phyloP scores from a whole-genome alignment of 2,797 vertebrate species.

The Hylomyscus alleni region DNA sequence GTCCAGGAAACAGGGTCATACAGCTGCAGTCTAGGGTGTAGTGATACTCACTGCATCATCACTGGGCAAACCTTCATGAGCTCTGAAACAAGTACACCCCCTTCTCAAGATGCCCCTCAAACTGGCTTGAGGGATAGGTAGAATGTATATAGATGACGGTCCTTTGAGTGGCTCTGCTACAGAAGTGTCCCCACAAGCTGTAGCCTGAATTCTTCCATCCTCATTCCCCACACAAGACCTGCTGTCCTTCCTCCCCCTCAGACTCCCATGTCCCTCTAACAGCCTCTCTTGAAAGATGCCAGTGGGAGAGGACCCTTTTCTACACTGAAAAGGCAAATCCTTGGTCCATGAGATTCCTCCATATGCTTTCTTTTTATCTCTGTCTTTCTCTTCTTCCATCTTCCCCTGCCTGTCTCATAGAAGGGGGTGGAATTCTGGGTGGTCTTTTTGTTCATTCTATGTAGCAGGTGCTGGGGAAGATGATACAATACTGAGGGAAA shows the following conservation, averaged over 20 bases:
- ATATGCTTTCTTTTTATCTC: neutral
- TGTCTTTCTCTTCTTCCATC: neutral
- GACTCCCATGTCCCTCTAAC: neutral
- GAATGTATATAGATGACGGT: too few relatives aligned
- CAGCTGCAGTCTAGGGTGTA: neutral
- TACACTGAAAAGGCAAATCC: neutral
- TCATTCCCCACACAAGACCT: neutral
- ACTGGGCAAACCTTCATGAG: neutral
- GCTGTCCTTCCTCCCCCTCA: neutral
- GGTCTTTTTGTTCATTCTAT: neutral
- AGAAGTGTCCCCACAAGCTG: neutral
- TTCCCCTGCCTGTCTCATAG: neutral
- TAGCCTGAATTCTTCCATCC: neutral
- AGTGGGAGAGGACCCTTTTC: neutral
- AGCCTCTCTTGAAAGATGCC: neutral
- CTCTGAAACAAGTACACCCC: neutral
- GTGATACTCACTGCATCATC: neutral
- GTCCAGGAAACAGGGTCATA: neutral
- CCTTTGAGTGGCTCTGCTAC: neutral
- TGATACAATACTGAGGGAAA: neutral
- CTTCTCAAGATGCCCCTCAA: neutral
- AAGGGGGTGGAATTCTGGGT: neutral
- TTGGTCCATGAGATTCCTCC: accelerated
- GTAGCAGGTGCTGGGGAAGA: neutral
- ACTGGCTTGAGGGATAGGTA: neutral